These are phyloP conservation scores for Sebastes diploproa DNA, from an alignment of 2,797 vertebrate species.

Conservation along the genomic window DNA sequence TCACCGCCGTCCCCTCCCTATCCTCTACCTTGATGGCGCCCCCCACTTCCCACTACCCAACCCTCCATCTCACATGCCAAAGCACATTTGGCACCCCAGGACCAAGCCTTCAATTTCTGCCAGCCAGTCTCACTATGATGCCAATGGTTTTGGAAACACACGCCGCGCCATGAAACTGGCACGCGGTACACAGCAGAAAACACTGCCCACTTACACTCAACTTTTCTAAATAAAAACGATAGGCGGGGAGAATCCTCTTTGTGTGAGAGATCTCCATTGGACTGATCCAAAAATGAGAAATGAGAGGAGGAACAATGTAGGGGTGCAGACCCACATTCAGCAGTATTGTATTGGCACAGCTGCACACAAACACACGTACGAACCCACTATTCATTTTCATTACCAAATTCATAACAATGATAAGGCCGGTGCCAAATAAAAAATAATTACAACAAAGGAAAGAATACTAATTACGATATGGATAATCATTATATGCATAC, in stretches of 20 bases:
- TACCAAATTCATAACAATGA: conserved; percentile 64
- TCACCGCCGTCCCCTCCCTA: conserved; percentile 49
- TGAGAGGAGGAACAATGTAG: conserved; percentile 18
- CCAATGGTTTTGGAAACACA: conserved; percentile 73
- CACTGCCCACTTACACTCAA: conserved; percentile 67
- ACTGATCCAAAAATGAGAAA: conserved; percentile 45
- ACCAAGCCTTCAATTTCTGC: conserved; percentile 67
- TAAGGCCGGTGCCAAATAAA: conserved; percentile 62
- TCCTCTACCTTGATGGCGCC: conserved; percentile 56
- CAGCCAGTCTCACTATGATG: conserved; percentile 65
- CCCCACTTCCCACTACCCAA: conserved; percentile 54
- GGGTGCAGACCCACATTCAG: conserved; percentile 42
- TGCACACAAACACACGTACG: conserved; percentile 35
- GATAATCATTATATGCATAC: conserved; percentile 74
- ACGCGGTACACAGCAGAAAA: conserved; percentile 48
- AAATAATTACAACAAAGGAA: conserved; percentile 75
- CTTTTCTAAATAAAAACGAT: conserved; percentile 67
- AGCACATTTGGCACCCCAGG: conserved; percentile 72
- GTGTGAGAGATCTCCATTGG: conserved; percentile 49
- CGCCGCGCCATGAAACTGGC: conserved; percentile 61
- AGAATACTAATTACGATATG: conserved; percentile 74
- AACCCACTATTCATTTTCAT: conserved; percentile 52
- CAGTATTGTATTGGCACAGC: conserved; percentile 10
- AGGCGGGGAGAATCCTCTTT: conserved; percentile 59
- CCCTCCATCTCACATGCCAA: conserved; percentile 70